A percentile compares a stretch with the other conserved stretches of the same genome.
These are phyloP conservation scores for Macropodus opercularis DNA, from an alignment of 2,797 vertebrate species.

Conservation along the genomic window DNA sequence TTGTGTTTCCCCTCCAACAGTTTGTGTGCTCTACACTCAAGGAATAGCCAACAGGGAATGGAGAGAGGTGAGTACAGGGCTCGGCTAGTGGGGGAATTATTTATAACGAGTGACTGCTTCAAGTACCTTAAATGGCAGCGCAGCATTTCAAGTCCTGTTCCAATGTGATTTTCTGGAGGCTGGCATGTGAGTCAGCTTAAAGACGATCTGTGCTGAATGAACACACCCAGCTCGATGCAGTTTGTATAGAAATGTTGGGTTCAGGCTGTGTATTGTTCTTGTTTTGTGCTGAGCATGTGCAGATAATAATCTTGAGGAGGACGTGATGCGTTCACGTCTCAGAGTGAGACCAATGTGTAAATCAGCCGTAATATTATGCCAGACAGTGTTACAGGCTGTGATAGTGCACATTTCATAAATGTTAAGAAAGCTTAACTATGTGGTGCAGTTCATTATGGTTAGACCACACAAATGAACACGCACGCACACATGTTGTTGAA, in stretches of 20 bases:
- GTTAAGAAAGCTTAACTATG: too few species aligned
- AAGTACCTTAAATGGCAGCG: slow-evolving; percentile 5
- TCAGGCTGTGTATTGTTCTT: neutral
- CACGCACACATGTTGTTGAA: too few species aligned
- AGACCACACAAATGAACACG: too few species aligned
- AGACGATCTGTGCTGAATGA: neutral
- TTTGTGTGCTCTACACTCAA: slow-evolving; percentile 97
- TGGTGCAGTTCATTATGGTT: too few species aligned
- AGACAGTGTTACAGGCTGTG: too few species aligned
- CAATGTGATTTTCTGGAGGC: neutral
- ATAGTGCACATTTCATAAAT: too few species aligned
- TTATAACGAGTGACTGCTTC: slow-evolving; percentile 1
- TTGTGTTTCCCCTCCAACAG: slow-evolving; percentile 71
- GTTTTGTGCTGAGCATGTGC: neutral
- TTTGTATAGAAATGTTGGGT: neutral
- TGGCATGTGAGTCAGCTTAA: neutral
- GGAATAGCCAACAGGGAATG: slow-evolving; percentile 94
- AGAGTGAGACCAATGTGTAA: too few species aligned
- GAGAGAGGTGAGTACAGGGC: slow-evolving; percentile 91
- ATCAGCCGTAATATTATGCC: too few species aligned
- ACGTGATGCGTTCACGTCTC: too few species aligned
- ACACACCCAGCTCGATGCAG: neutral
- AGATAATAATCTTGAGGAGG: neutral
- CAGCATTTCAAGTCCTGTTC: slow-evolving; percentile 8
- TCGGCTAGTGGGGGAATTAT: neutral